Evolutionary conservation across 2,888 invertebrate genomes (phyloP), one percentile per base, ranked within the genome.

Genomic region (Doris montereyensis): DNA sequence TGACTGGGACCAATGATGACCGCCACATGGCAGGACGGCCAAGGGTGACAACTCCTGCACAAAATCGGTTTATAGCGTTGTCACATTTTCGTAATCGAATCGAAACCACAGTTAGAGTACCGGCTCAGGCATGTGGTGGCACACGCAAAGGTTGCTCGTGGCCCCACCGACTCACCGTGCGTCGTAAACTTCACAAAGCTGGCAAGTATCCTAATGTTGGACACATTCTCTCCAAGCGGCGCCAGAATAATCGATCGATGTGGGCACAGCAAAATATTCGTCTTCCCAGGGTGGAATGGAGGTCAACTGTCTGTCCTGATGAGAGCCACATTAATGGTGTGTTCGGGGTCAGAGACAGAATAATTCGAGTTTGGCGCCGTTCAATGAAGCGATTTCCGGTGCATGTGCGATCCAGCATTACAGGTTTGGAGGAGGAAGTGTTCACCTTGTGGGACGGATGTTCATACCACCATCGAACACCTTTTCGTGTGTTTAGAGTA

Each of bases 351-450:
- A n/a, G n/a, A 26, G 62, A 62, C 60, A 60, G 32, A 1, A 58
- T 8, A 60, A 4, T 21, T 60, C 60, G 62, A 21, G 34, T 41
- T 32, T 74, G 74, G 32, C 28, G 24, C 32, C 58, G 1, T 58
- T 57, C 57, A 2, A 57, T 28, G 24, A 30, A 72, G 30, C n/a
- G 17, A 73, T 62, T 32, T 34, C 65, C 34, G n/a, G 26, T 75
- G 65, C 35, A 2, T 62, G 62, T 65, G 35, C 62, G 8, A 30
- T 75, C 5, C 62, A 60, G 34, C 75, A 75, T 26, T 17, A 62
- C 34, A 75, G 58, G 32, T 34, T 57, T 35, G 65, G 65, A 26
- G 65, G 75, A 24, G 75, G 41, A 62, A 41, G 76, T 17, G n/a
- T 76, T 32, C 35, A 26, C 62, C 65, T 35, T n/a, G 58, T 5